These are phyloP conservation scores for Pagetopsis macropterus DNA, from an alignment of 2,797 vertebrate species.

Conservation along the genomic window DNA sequence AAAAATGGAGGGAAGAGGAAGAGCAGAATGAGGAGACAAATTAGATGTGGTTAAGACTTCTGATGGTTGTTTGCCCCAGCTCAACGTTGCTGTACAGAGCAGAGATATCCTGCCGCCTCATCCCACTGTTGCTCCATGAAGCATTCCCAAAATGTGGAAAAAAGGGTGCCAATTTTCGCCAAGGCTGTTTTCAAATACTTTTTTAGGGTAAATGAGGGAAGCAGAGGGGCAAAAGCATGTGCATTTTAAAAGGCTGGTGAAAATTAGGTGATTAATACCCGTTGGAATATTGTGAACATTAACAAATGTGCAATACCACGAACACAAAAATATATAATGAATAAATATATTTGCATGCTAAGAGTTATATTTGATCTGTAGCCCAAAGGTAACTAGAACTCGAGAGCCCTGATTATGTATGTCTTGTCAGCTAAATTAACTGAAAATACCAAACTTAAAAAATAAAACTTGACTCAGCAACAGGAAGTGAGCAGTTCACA, in stretches of 20 bases:
- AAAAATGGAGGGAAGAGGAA: constrained; percentile 63
- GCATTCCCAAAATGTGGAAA: constrained; percentile 34
- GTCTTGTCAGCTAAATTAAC: not conserved
- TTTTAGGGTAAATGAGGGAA: constrained; percentile 5
- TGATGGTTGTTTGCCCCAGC: constrained; percentile 53
- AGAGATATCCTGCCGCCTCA: constrained; percentile 64
- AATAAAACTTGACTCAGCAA: not conserved
- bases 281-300: not conserved
- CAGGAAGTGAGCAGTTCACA: not conserved
- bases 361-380: too few relatives aligned
- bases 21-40: constrained; percentile 83
- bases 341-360: too few relatives aligned
- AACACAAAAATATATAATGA: not conserved
- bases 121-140: constrained; percentile 76
- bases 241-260: not conserved
- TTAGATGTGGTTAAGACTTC: constrained; percentile 82
- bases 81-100: constrained; percentile 77
- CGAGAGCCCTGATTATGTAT: not conserved
- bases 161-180: not conserved
- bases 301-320: not conserved
- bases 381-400: too few relatives aligned
- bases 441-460: not conserved
- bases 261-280: not conserved
- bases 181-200: constrained; percentile 4
- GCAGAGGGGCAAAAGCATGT: not conserved